Evolutionary conservation across 2,113 vertebrate species (phyloP).

Genomic region (Mirounga angustirostris): DNA sequence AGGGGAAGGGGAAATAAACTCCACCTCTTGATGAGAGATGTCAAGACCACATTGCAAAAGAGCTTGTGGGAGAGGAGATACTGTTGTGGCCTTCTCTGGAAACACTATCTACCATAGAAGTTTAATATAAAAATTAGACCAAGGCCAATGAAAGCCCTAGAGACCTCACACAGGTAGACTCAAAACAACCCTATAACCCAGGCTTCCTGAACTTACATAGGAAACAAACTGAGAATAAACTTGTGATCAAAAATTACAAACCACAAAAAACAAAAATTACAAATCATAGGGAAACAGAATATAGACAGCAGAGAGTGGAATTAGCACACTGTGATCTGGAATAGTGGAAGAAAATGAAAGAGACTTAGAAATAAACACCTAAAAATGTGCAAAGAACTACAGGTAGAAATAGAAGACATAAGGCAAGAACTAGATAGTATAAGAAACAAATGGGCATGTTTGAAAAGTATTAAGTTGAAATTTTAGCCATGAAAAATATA

Average conservation of each 20-base stretch:
- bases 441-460: neutral
- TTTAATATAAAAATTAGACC: neutral
- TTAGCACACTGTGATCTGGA: neutral
- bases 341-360: neutral
- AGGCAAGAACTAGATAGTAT: neutral
- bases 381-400: neutral
- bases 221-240: slow-evolving; percentile 42
- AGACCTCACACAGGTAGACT: neutral
- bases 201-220: neutral
- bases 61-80: neutral
- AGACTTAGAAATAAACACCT: neutral
- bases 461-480: slow-evolving; percentile 13
- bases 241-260: slow-evolving; percentile 18
- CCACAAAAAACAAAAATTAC: neutral
- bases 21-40: neutral
- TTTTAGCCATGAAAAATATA: neutral
- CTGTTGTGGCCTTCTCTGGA: neutral
- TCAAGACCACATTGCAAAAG: neutral
- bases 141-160: neutral
- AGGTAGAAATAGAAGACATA: neutral
- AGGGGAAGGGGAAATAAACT: neutral
- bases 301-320: neutral
- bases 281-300: neutral
- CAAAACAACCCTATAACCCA: slow-evolving; percentile 23
- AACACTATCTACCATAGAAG: neutral